These are phyloP conservation scores for Nothoprocta perdicaria DNA, from an alignment of 2,113 vertebrate species.

Conservation along the genomic window DNA sequence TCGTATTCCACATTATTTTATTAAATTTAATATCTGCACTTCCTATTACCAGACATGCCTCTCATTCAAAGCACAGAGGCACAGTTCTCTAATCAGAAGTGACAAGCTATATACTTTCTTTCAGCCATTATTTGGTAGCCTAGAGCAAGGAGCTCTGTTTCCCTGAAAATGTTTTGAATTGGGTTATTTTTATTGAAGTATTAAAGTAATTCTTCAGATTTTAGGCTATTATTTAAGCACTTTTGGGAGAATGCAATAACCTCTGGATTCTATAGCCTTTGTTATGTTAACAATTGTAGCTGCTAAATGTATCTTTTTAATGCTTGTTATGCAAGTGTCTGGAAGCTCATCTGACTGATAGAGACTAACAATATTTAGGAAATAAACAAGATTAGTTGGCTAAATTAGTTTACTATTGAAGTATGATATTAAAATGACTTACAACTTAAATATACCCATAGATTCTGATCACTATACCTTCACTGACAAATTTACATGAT, in stretches of 20 bases:
- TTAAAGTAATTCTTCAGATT: slow-evolving; percentile 99
- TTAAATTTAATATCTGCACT: slow-evolving; percentile 96
- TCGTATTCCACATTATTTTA: slow-evolving; percentile 92
- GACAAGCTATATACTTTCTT: slow-evolving; percentile 96
- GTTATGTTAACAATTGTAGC: slow-evolving; percentile 77
- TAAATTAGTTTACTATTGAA: slow-evolving; percentile 68
- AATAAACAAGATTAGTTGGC: slow-evolving; percentile 76
- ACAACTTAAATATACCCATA: slow-evolving; percentile 34
- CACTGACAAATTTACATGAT: not conserved
- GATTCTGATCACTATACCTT: slow-evolving; percentile 19
- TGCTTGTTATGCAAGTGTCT: slow-evolving; percentile 74
- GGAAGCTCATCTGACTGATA: slow-evolving; percentile 63
- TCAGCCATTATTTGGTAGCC: slow-evolving; percentile 96
- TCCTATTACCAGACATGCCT: slow-evolving; percentile 93
- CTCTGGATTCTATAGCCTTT: slow-evolving; percentile 80
- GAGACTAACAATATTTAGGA: slow-evolving; percentile 72
- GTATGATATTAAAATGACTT: slow-evolving; percentile 35
- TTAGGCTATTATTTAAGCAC: slow-evolving; percentile 96
- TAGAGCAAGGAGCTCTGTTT: slow-evolving; percentile 90
- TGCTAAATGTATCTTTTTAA: slow-evolving; percentile 78
- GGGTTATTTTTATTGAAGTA: slow-evolving; percentile 99
- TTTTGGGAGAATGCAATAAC: slow-evolving; percentile 87
- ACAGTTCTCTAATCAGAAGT: slow-evolving; percentile 95
- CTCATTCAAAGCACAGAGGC: slow-evolving; percentile 94
- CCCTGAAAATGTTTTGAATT: slow-evolving; percentile 97